Conservation (phyloP, 2,797 vertebrate genomes). For the Rhadinocentrus ornatus region DNA sequence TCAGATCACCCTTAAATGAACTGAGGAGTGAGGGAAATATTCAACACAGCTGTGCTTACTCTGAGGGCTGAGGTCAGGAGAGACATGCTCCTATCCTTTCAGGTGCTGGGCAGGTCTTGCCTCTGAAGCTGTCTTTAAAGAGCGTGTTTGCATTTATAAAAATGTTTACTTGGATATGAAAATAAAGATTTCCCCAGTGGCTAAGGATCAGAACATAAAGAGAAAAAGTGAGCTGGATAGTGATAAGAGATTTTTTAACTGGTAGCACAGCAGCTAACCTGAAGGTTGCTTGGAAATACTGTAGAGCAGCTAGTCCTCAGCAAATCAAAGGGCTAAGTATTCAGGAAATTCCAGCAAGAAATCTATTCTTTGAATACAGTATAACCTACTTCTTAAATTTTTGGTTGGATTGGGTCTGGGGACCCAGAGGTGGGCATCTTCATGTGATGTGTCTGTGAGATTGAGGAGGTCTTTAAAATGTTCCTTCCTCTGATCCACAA, state of each 20-base stretch:
- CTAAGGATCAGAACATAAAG: conserved; percentile 57
- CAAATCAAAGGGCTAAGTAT: conserved; percentile 63
- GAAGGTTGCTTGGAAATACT: conserved; percentile 53
- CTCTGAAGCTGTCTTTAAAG: conserved; percentile 71
- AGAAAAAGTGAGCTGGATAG: conserved; percentile 60
- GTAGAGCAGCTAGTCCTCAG: conserved; percentile 36
- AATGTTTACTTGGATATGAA: conserved; percentile 72
- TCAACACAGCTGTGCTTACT: conserved; percentile 82
- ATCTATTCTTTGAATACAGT: conserved; percentile 55
- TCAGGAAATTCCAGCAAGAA: conserved; percentile 49
- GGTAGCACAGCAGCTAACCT: conserved; percentile 63
- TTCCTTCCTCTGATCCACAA: too few relatives aligned
- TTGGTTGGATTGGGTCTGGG: background rate
- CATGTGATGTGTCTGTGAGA: too few relatives aligned
- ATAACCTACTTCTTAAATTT: conserved; percentile 32
- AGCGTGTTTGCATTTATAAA: conserved; percentile 76
- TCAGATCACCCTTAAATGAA: conserved; percentile 83
- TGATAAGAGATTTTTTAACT: conserved; percentile 65
- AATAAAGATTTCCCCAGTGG: conserved; percentile 66
- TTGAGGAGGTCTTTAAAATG: too few relatives aligned
- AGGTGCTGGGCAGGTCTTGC: conserved; percentile 62
- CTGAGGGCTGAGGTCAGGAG: conserved; percentile 55
- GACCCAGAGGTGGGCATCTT: too few relatives aligned
- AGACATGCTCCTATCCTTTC: conserved; percentile 55
- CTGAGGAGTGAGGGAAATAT: conserved; percentile 84